Evolutionary conservation across 35 echinoderm and acorn worm genomes (phyloP), one percentile per base, ranked within the genome.

Genomic region (Apostichopus californicus): DNA sequence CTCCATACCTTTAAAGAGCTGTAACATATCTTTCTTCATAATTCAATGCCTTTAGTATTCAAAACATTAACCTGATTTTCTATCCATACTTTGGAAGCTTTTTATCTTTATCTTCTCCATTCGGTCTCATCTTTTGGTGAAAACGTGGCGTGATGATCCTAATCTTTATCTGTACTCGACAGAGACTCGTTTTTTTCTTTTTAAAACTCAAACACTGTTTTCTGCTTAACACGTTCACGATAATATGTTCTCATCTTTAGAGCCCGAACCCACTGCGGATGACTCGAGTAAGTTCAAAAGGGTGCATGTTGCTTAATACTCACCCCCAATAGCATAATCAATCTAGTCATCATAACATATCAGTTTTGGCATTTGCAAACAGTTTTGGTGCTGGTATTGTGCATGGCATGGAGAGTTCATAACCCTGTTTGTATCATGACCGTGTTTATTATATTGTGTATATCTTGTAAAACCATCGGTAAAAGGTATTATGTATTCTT

Each of bases 191-290:
- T 13, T 46, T 9, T 57, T 18, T 83, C 15, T 9, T 8, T 57
- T 55, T 83, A 9, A 55, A 46, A 34, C 34, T 46, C 34, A 46
- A 46, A 3, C 34, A 79, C 23, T 25, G n/a, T 79, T 46, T 8
- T 55, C 6, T 83, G 80, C 80, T 55, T 56, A 81, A 81, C 54
- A 46, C 4, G 54, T 83, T 83, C 78, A 55, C 55, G 80, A 83
- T 55, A 83, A 83, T 56, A 83, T n/a, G 55, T 83, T 83, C 34
- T 83, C 55, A 83, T 55, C 80, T 83, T 56, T 83, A 83, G 80
- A 83, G 80, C 80, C 80, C 1, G 34, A 55, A 83, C 80, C 80
- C 3, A 56, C 52, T 17, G 5, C 0, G 55, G 80, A 83, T 55
- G 80, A 83, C 53, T 56, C 5, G 52, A 83, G 80, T 83, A 83